Evolutionary conservation across 2,888 invertebrate genomes (phyloP).

Genomic region (Sarcophaga rosellei): DNA sequence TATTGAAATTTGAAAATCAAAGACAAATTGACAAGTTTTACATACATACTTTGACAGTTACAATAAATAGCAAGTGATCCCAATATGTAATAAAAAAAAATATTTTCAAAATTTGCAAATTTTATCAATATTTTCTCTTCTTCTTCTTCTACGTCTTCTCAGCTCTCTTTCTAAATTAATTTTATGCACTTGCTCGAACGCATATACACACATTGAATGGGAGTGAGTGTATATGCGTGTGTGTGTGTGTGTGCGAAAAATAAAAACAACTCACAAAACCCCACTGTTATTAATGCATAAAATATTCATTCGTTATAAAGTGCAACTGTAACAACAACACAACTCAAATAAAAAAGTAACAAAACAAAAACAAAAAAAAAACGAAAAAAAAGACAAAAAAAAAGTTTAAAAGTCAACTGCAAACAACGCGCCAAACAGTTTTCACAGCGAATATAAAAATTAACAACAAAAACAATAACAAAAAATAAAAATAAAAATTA

Average conservation of each 20-base stretch:
- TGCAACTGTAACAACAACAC: slow-evolving; percentile 14
- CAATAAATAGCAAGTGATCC: not conserved
- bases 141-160: too few relatives aligned
- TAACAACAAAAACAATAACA: slow-evolving; percentile 37
- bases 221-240: slow-evolving; percentile 16
- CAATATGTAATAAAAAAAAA: not conserved
- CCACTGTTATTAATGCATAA: slow-evolving; percentile 63
- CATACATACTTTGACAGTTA: not conserved
- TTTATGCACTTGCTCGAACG: not conserved
- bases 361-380: slow-evolving; percentile 44
- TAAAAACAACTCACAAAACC: slow-evolving; percentile 33
- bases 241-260: not conserved
- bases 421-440: slow-evolving; percentile 50
- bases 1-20: not conserved
- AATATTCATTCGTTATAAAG: slow-evolving; percentile 50
- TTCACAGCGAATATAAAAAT: slow-evolving; percentile 26
- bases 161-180: not conserved
- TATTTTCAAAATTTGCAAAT: not conserved
- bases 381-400: too few relatives aligned
- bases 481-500: slow-evolving; percentile 12
- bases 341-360: slow-evolving; percentile 31
- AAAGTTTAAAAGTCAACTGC: slow-evolving; percentile 67
- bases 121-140: not conserved
- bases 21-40: not conserved
- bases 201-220: not conserved